A percentile compares a stretch with the other conserved stretches of the same genome.
Evolutionary conservation across 2,113 vertebrate species (phyloP).

Genomic region (Phoenicopterus ruber): DNA sequence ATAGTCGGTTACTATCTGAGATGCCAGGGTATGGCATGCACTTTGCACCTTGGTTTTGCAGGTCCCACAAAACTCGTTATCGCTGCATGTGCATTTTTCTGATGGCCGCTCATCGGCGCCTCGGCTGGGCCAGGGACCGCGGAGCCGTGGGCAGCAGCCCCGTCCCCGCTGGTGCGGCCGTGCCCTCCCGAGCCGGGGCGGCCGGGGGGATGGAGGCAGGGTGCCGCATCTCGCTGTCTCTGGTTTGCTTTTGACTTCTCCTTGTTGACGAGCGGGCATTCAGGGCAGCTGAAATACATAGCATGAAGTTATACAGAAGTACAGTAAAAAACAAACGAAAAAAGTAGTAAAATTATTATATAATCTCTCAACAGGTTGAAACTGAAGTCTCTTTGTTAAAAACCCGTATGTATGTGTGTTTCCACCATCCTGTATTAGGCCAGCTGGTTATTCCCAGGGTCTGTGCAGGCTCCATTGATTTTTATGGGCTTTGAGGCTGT

Average conservation of each 20-base stretch:
- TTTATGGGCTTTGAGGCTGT: neutral
- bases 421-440: neutral
- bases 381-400: neutral
- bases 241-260: neutral
- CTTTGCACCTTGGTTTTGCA: neutral
- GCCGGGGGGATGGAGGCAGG: neutral
- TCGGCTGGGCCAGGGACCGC: neutral
- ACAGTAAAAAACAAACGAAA: neutral
- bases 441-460: neutral
- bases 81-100: neutral
- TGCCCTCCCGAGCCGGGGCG: neutral
- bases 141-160: neutral
- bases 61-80: fast-evolving
- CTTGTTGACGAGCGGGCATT: neutral
- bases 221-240: fast-evolving
- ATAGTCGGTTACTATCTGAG: fast-evolving
- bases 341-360: neutral
- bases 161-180: fast-evolving
- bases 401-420: neutral
- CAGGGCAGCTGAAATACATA: neutral
- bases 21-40: neutral
- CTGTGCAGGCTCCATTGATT: constrained; percentile 8
- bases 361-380: neutral
- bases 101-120: neutral
- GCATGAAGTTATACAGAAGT: neutral